Evolutionary conservation across 92 coral and sea anemone species (phyloP).

Genomic region (Phenganax subtilis): DNA sequence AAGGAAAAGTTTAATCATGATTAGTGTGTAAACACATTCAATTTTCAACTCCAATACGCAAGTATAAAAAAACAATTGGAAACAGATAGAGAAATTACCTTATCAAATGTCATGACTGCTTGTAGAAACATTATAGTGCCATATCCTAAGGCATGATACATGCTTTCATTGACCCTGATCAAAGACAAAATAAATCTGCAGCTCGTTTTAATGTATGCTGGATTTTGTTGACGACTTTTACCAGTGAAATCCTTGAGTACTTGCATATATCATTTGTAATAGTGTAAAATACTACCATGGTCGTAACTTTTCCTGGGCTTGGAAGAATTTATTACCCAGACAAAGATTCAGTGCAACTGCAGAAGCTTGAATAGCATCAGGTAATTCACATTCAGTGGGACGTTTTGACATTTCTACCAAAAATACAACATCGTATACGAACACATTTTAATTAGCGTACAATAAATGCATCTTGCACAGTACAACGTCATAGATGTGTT

Average conservation of each 20-base stretch:
- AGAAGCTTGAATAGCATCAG: constrained; percentile 90
- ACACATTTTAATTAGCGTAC: not conserved
- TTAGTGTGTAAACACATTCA: not conserved
- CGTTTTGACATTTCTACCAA: not conserved
- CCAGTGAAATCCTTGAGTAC: not conserved
- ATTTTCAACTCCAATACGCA: not conserved
- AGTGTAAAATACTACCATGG: constrained; percentile 60
- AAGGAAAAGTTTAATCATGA: not conserved
- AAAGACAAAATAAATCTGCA: not conserved
- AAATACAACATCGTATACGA: not conserved
- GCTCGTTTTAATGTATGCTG: not conserved
- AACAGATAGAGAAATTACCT: constrained; percentile 43
- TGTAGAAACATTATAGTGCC: constrained; percentile 90
- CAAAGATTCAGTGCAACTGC: constrained; percentile 93
- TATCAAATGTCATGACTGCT: constrained; percentile 97
- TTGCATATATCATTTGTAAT: not conserved
- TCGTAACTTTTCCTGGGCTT: constrained; percentile 86
- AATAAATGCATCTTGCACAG: too few relatives aligned
- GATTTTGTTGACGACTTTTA: not conserved
- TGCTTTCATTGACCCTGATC: constrained; percentile 85
- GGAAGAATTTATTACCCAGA: constrained; percentile 76
- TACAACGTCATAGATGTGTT: too few relatives aligned
- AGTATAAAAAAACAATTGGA: not conserved
- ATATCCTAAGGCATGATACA: constrained; percentile 99
- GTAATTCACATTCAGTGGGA: constrained; percentile 56